These are phyloP conservation scores for Lasioglossum figueresi DNA, from an alignment of 2,888 invertebrate genomes.

Conservation along the genomic window DNA sequence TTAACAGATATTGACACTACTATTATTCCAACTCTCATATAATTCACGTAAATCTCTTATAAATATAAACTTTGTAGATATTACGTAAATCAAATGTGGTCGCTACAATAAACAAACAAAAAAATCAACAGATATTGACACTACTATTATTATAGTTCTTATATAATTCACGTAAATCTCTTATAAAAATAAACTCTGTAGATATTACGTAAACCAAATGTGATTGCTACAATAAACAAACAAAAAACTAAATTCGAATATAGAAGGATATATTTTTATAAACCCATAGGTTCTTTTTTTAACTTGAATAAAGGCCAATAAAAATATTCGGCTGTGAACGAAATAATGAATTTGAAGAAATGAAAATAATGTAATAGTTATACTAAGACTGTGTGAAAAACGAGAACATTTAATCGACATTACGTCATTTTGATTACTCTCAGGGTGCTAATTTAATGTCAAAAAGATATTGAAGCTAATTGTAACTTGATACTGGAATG, in stretches of 20 bases:
- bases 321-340: not conserved
- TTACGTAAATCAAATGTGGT: not conserved
- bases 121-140: not conserved
- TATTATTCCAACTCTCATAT: not conserved
- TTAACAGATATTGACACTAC: not conserved
- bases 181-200: not conserved
- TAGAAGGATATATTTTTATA: not conserved
- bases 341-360: not conserved
- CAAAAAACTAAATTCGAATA: not conserved
- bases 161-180: not conserved
- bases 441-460: not conserved
- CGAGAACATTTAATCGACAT: not conserved
- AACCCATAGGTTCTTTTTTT: not conserved
- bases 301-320: not conserved
- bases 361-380: not conserved
- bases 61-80: not conserved
- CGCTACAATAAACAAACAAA: not conserved
- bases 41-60: not conserved
- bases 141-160: not conserved
- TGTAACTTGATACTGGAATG: not conserved
- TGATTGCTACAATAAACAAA: not conserved
- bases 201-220: not conserved
- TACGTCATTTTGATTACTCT: not conserved
- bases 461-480: not conserved
- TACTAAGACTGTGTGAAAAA: not conserved